phyloP scores from a whole-genome alignment of 2,797 vertebrate species.

The Scyliorhinus canicula region DNA sequence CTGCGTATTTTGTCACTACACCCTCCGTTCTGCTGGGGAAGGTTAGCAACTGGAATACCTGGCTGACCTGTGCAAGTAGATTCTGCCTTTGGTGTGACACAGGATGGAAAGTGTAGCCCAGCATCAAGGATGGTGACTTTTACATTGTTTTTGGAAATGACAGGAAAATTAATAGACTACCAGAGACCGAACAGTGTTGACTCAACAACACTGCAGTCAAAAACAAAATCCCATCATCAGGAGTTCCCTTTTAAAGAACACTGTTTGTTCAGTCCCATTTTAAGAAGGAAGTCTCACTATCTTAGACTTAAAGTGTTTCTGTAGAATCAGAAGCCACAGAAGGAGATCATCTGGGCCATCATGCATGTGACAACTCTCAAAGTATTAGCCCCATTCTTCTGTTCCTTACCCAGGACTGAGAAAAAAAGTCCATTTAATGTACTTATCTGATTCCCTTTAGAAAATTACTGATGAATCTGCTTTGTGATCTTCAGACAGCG shows the following conservation, averaged over 20 bases:
- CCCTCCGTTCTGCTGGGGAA: neutral
- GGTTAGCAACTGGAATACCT: neutral
- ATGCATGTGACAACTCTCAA: neutral
- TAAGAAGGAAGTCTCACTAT: neutral
- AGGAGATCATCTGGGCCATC: neutral
- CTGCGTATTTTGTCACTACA: neutral
- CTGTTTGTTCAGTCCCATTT: neutral
- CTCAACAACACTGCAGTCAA: neutral
- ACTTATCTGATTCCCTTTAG: neutral
- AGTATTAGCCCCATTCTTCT: neutral
- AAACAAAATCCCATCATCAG: neutral
- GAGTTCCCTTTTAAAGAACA: neutral
- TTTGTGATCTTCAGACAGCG: neutral
- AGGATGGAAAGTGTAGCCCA: neutral
- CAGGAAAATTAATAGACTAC: neutral
- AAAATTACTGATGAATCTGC: neutral
- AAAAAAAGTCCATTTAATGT: neutral
- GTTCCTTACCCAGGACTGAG: neutral
- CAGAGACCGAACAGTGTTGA: neutral
- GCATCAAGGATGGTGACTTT: neutral
- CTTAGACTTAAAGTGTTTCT: neutral
- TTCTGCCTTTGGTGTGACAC: neutral
- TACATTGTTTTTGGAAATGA: neutral
- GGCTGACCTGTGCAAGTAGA: neutral
- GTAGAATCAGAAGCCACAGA: neutral